These are phyloP conservation scores for Pseudochirops corinnae DNA, from an alignment of 2,797 vertebrate genomes.

Conservation along the genomic window DNA sequence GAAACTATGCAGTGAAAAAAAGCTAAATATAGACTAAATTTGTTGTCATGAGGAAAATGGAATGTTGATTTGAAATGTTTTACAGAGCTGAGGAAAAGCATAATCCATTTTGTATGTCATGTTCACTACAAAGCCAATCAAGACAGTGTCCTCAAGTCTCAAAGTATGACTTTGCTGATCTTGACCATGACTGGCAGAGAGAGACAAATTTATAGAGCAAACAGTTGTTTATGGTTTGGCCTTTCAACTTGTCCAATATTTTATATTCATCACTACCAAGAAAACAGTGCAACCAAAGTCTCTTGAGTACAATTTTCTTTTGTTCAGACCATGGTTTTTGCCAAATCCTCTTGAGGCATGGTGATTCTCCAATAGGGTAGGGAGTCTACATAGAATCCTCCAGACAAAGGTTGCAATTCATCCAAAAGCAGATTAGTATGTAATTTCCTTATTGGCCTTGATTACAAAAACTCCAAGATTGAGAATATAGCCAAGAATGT, in stretches of 20 bases:
- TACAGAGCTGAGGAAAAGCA: conserved; percentile 64
- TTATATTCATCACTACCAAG: not conserved
- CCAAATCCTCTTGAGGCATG: not conserved
- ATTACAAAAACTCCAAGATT: not conserved
- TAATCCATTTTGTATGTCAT: conserved; percentile 50
- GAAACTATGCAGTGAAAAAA: conserved; percentile 62
- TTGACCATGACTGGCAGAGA: not conserved
- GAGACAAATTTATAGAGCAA: not conserved
- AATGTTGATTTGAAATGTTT: conserved; percentile 60
- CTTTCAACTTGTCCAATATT: not conserved
- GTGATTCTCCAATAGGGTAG: not conserved
- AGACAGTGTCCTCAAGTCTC: fast-evolving
- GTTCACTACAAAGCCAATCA: not conserved
- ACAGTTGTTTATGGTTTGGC: not conserved
- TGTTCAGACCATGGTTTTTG: not conserved
- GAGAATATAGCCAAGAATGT: not conserved
- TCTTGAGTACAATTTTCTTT: not conserved
- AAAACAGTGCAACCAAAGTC: not conserved
- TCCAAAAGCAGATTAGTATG: not conserved
- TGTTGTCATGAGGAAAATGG: conserved; percentile 74
- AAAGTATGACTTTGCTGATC: not conserved
- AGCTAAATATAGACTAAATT: conserved; percentile 42
- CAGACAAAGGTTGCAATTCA: not conserved
- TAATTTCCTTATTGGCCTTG: not conserved
- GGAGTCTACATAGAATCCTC: not conserved